Conservation (phyloP, 1,140 invertebrate genomes). For the Cherax destructor region DNA sequence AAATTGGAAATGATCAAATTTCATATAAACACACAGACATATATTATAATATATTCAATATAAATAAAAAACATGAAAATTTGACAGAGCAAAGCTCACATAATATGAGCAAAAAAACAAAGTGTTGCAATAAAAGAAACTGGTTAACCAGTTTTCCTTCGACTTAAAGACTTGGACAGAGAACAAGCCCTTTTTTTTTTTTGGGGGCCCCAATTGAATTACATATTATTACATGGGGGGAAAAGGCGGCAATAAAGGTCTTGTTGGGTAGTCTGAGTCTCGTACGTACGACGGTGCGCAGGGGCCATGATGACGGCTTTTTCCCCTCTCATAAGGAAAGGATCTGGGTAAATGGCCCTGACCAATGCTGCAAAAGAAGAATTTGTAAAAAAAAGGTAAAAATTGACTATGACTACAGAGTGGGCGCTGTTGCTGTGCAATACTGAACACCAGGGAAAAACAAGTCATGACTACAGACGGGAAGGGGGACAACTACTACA, state of each 20-base stretch:
- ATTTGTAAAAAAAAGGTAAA: conserved; percentile 5
- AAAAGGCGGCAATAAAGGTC: no score
- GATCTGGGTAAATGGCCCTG: conserved; percentile 14
- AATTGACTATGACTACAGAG: background rate
- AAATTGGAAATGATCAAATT: background rate
- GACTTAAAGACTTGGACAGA: background rate
- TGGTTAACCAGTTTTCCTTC: background rate
- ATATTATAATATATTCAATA: background rate
- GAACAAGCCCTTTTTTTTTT: background rate
- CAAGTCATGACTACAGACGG: conserved; percentile 24
- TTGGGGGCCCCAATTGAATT: no score
- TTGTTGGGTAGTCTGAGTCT: background rate
- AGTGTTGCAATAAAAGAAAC: background rate
- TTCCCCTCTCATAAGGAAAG: conserved; percentile 32
- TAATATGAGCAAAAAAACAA: background rate
- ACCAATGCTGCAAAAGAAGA: conserved; percentile 30
- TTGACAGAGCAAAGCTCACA: background rate
- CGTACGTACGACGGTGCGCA: background rate
- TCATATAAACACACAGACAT: no score
- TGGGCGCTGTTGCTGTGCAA: background rate
- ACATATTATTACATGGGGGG: no score
- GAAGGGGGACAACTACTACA: conserved; percentile 34
- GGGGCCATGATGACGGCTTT: background rate
- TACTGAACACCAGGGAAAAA: background rate
- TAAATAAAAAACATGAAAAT: background rate